Evolutionary conservation across 2,888 invertebrate genomes (phyloP), one percentile per base, ranked within the genome.

Genomic region (Chydorus sphaericus): DNA sequence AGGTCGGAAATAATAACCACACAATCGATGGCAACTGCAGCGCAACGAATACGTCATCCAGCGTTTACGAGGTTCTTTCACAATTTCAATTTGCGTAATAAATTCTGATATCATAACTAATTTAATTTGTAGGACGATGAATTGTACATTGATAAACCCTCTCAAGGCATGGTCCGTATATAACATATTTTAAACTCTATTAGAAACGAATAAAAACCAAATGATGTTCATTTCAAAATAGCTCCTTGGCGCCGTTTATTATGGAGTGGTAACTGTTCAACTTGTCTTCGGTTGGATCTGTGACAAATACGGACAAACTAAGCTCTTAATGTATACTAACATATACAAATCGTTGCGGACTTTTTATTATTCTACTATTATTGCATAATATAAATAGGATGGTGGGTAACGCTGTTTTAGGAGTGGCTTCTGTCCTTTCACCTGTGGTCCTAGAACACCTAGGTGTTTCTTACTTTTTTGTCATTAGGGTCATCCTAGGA

Each of bases 101-200:
- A 20, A 26, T 26, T 23, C 10, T n/a, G n/a, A n/a, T n/a, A n/a
- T 26, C 23, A 44, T 10, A 26, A 20, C 26, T 6, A 23, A 10
- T 16, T 6, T 14, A 20, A 3, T 11, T 23, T 23, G 14, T n/a
- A 44, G 11, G 10, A 23, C n/a, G 14, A 6, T 23, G 10, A 20
- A 8, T 14, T 26, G 5, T 44, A 11, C 44, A 10, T 26, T 1
- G 44, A 26, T 10, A 75, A 76, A 55, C 64, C 66, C 5, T 66
- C 70, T 18, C 73, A 77, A 62, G 73, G 78, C 23, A 62, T 67
- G 1, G n/a, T n/a, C n/a, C n/a, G n/a, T n/a, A n/a, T n/a, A n/a
- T n/a, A n/a, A n/a, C n/a, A n/a, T n/a, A n/a, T n/a, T n/a, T n/a
- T n/a, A n/a, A n/a, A n/a, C n/a, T n/a, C n/a, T n/a, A n/a, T n/a